phyloP scores from a whole-genome alignment of 2,797 vertebrate genomes.

The Sebastes minor region DNA sequence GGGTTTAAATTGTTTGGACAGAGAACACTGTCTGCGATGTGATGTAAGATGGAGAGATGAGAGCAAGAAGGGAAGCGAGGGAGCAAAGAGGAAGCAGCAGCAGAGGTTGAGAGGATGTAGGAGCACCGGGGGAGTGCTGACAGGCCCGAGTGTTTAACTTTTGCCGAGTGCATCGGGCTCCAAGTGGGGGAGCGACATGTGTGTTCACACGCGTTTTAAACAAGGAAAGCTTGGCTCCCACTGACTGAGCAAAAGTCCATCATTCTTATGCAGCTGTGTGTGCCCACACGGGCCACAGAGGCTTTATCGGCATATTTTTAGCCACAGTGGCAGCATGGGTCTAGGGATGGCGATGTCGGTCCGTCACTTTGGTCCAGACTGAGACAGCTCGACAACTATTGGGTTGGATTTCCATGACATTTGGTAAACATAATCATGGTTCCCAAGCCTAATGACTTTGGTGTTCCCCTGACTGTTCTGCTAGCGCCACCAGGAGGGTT shows the following conservation, averaged over 20 bases:
- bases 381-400: background rate
- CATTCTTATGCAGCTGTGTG: background rate
- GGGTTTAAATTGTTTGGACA: background rate
- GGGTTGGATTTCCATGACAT: background rate
- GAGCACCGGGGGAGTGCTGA: slow-evolving; percentile 50
- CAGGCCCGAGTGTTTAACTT: slow-evolving; percentile 44
- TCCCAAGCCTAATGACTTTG: background rate
- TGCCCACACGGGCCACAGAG: background rate
- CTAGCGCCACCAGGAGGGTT: background rate
- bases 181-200: background rate
- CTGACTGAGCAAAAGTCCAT: background rate
- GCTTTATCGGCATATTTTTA: background rate
- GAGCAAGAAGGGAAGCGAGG: slow-evolving; percentile 56
- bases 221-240: background rate
- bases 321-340: background rate
- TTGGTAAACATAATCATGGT: background rate
- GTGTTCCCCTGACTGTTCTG: background rate
- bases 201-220: slow-evolving; percentile 18
- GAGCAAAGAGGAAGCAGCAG: slow-evolving; percentile 53
- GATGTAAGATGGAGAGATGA: slow-evolving; percentile 46
- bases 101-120: slow-evolving; percentile 32
- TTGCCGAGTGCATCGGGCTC: slow-evolving; percentile 1
- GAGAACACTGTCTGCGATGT: background rate
- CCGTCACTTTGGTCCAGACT: background rate
- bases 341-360: background rate